A percentile compares a stretch with the other conserved stretches of the same genome.
These are phyloP conservation scores for Hoplodrina ambigua DNA, from an alignment of 2,888 invertebrate genomes.

Conservation along the genomic window DNA sequence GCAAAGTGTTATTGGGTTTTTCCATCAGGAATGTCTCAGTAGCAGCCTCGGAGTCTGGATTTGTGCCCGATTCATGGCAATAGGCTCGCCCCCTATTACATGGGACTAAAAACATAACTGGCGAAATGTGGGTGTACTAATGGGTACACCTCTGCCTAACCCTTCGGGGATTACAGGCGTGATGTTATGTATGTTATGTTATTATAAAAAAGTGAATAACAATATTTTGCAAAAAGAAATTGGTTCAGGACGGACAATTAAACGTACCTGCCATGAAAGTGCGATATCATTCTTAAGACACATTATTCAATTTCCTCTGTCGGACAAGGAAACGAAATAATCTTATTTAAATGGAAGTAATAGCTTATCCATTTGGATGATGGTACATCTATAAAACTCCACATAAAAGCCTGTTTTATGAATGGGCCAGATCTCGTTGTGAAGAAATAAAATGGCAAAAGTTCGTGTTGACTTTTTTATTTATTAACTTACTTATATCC, in stretches of 20 bases:
- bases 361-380: slow-evolving; percentile 32
- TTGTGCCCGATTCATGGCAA: too few species aligned
- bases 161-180: too few species aligned
- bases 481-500: too few species aligned
- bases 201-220: too few species aligned
- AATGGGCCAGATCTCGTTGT: slow-evolving; percentile 2
- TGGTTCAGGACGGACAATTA: neutral
- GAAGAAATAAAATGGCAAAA: slow-evolving; percentile 12
- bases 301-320: slow-evolving; percentile 2
- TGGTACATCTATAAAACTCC: slow-evolving; percentile 32
- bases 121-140: too few species aligned
- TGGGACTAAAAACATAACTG: too few species aligned
- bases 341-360: slow-evolving; percentile 34
- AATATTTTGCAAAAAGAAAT: neutral
- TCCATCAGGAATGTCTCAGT: too few species aligned
- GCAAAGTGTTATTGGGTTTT: too few species aligned
- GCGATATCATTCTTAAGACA: slow-evolving; percentile 5
- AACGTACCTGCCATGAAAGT: neutral
- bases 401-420: slow-evolving; percentile 43
- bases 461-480: neutral
- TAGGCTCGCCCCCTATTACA: too few species aligned
- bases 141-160: too few species aligned
- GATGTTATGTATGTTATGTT: too few species aligned
- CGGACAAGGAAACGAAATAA: slow-evolving; percentile 21
- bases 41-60: too few species aligned